Percentiles rank a stretch among this genome's conserved stretches.
Conservation (phyloP, 1,140 invertebrate species). For the Neotoxoptera formosana region DNA sequence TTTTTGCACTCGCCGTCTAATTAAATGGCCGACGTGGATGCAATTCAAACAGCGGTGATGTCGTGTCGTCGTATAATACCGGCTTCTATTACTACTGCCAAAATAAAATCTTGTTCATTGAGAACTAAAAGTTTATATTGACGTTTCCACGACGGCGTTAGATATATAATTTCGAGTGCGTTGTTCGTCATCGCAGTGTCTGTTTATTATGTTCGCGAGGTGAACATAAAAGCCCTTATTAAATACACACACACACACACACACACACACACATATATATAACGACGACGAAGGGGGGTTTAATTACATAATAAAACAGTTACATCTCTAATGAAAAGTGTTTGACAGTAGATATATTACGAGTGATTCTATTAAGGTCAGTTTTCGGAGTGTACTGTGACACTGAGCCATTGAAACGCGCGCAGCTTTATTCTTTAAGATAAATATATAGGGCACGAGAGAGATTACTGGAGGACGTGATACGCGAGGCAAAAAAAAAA, state of each 20-base stretch:
- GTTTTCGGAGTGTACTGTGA: not conserved
- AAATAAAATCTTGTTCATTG: not conserved
- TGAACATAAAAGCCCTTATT: not conserved
- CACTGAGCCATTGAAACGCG: not conserved
- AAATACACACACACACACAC: too few species aligned
- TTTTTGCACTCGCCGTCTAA: not conserved
- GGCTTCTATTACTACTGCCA: not conserved
- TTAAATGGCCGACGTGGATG: not conserved
- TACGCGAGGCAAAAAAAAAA: too few species aligned
- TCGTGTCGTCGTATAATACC: not conserved
- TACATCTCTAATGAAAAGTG: slow-evolving; percentile 12
- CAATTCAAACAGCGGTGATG: not conserved
- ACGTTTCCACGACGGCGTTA: not conserved
- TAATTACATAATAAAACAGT: not conserved
- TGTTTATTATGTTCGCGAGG: not conserved
- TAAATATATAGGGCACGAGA: not conserved
- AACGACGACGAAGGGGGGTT: not conserved
- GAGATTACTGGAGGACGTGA: not conserved
- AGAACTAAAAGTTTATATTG: not conserved
- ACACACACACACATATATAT: too few species aligned
- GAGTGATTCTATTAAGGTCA: not conserved
- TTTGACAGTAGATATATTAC: not conserved
- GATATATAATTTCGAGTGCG: not conserved
- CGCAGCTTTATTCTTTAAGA: not conserved
- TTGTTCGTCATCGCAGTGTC: not conserved